These are phyloP conservation scores for Caenorhabditis afra DNA, from an alignment of 2,888 invertebrate genomes.

Conservation along the genomic window DNA sequence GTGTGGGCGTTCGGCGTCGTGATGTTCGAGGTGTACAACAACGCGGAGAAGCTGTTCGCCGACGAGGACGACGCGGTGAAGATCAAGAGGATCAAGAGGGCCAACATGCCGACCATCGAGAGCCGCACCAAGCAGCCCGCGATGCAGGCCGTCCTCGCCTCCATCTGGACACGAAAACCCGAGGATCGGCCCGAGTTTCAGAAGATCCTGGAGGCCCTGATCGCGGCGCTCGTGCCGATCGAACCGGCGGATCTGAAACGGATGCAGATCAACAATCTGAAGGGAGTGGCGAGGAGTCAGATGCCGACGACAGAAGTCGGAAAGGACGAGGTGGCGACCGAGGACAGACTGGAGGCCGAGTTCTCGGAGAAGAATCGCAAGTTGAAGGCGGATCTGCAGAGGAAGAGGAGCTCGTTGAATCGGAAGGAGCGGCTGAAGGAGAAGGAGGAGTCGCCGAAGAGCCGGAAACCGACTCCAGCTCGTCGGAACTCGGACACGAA, in stretches of 20 bases:
- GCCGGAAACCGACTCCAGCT: slow-evolving; percentile 11
- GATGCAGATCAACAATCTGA: slow-evolving; percentile 54
- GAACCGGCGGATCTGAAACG: slow-evolving; percentile 28
- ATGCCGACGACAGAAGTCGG: slow-evolving; percentile 38
- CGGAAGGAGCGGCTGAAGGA: slow-evolving; percentile 2
- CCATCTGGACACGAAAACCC: slow-evolving; percentile 58
- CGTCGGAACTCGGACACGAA: background rate
- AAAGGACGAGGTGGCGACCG: slow-evolving; percentile 20
- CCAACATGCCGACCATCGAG: slow-evolving; percentile 67
- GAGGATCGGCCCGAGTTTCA: slow-evolving; percentile 53
- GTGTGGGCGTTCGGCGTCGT: slow-evolving; percentile 74
- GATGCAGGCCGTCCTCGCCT: slow-evolving; percentile 37
- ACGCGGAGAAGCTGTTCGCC: slow-evolving; percentile 59
- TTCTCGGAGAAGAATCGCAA: slow-evolving; percentile 22
- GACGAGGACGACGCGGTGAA: slow-evolving; percentile 60
- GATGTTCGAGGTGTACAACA: slow-evolving; percentile 67
- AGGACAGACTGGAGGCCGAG: slow-evolving; percentile 20
- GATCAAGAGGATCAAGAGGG: slow-evolving; percentile 61
- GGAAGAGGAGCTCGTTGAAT: slow-evolving; percentile 19
- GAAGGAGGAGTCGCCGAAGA: slow-evolving; percentile 27
- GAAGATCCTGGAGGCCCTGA: slow-evolving; percentile 45
- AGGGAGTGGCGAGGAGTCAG: slow-evolving; percentile 44
- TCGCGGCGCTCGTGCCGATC: slow-evolving; percentile 27
- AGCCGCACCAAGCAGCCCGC: slow-evolving; percentile 47
- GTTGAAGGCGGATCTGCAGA: slow-evolving; percentile 6